Evolutionary conservation across 2,888 invertebrate genomes (phyloP).

Genomic region (Rhagophthalmus giganteus): DNA sequence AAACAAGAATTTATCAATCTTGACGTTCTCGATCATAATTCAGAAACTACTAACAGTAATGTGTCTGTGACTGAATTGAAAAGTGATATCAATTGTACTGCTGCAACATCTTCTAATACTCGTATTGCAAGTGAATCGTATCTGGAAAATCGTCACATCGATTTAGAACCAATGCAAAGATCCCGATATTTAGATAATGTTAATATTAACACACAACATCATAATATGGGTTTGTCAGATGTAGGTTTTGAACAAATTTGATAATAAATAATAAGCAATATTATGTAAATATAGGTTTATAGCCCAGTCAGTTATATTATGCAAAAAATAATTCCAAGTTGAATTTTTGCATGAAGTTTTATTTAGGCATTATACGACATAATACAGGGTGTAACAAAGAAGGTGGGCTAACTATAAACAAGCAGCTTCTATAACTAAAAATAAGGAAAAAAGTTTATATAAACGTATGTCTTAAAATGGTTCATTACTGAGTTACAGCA

Average conservation of each 20-base stretch:
- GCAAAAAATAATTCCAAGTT: too few relatives aligned
- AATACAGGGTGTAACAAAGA: too few relatives aligned
- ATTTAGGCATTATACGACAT: too few relatives aligned
- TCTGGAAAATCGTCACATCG: conserved; percentile 71
- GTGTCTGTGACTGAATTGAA: conserved; percentile 8
- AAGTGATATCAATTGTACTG: conserved; percentile 52
- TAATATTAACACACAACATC: conserved; percentile 46
- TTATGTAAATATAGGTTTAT: too few relatives aligned
- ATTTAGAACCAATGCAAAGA: conserved; percentile 63
- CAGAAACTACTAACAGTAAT: conserved; percentile 4
- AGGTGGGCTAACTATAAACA: too few relatives aligned
- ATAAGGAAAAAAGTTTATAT: too few relatives aligned
- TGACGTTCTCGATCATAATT: conserved; percentile 58
- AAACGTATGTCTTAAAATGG: too few relatives aligned
- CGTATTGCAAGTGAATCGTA: conserved; percentile 66
- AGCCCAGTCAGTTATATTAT: too few relatives aligned
- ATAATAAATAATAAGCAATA: too few relatives aligned
- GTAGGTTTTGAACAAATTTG: conserved; percentile 79
- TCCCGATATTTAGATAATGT: conserved; percentile 49
- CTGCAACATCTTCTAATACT: conserved; percentile 42
- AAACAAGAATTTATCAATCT: conserved; percentile 60
- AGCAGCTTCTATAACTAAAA: too few relatives aligned
- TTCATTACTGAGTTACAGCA: too few relatives aligned
- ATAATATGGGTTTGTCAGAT: conserved; percentile 71
- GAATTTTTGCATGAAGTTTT: too few relatives aligned